phyloP scores from a whole-genome alignment of 2,113 vertebrate genomes.

The Cyanoderma ruficeps region DNA sequence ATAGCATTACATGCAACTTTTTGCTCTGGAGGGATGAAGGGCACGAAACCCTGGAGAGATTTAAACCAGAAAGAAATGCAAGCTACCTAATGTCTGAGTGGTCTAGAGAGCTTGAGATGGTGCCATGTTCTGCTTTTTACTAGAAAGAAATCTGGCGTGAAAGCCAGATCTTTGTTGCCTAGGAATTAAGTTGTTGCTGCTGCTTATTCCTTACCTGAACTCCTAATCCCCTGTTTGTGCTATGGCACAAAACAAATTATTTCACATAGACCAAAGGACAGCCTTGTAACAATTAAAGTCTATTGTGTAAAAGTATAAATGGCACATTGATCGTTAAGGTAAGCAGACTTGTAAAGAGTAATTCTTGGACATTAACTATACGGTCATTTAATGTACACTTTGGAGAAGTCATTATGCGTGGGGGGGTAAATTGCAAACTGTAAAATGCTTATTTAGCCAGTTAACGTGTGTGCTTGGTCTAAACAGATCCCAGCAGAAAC shows the following conservation, averaged over 20 bases:
- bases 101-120: background rate
- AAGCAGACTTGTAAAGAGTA: conserved; percentile 8
- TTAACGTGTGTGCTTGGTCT: background rate
- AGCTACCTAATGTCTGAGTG: background rate
- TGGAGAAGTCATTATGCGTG: background rate
- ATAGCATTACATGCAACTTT: background rate
- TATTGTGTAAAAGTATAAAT: conserved; percentile 32
- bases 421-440: background rate
- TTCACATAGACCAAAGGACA: conserved; percentile 45
- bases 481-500: background rate
- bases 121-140: background rate
- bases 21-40: background rate
- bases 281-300: conserved; percentile 43
- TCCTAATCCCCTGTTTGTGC: conserved; percentile 51
- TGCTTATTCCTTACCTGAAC: conserved; percentile 57
- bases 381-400: background rate
- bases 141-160: conserved; percentile 34
- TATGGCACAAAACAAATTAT: conserved; percentile 35
- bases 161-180: conserved; percentile 37
- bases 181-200: conserved; percentile 62
- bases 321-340: conserved; percentile 9
- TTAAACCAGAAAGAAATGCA: background rate
- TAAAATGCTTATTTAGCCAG: background rate
- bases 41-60: background rate
- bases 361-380: background rate